Base-by-base conservation (phyloP, 2,113 vertebrate genomes). In the Hippocampus mohnikei region DNA sequence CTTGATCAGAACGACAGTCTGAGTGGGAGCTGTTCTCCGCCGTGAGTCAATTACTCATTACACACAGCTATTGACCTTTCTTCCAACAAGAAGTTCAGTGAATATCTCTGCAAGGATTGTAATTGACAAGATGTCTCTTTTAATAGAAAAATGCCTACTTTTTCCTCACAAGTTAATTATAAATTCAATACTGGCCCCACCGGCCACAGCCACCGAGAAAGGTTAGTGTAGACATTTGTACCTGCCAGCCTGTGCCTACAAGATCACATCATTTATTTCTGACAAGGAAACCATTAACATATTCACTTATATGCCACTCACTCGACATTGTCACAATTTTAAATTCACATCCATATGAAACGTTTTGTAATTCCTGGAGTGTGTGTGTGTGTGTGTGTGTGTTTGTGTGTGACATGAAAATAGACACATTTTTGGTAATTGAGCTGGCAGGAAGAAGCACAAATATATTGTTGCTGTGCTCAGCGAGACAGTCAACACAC, bases 121-220 rank as follows among this genome's bases (percentile, higher is more conserved):
- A 93, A 93, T 93, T 93, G 92, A 93, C 92, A 93, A 91, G 90
- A 91, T 92, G 92, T 92, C 91, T 91, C 89, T 91, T 91, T 90
- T 92, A 92, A 91, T 92, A 91, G 90, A 92, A 92, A 92, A 92
- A 90, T 91, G 87, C 87, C 84, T 85, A 91, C 87, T 88, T 92
- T 37, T 91, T 91, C 85, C 83, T 84, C 85, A 87, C 86, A 86
- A 89, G 87, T 89, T 91, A 87, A 92, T 92, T 91, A 92, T 88
- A 90, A 89, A 90, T 93, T 90, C 86, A 90, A 89, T 91, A 87
- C 78, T 56, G 77, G 85, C 84, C 79, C 89, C 80, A 83, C 78
- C 65, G 71, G 83, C 85, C 84, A 82, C 78, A 75, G 81, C 76
- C 83, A 70, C 80, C 73, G 77, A 70, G 71, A 92, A 90, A 91